Evolutionary conservation across 2,888 invertebrate species (phyloP).

Genomic region (Archaeoteleia sp.): DNA sequence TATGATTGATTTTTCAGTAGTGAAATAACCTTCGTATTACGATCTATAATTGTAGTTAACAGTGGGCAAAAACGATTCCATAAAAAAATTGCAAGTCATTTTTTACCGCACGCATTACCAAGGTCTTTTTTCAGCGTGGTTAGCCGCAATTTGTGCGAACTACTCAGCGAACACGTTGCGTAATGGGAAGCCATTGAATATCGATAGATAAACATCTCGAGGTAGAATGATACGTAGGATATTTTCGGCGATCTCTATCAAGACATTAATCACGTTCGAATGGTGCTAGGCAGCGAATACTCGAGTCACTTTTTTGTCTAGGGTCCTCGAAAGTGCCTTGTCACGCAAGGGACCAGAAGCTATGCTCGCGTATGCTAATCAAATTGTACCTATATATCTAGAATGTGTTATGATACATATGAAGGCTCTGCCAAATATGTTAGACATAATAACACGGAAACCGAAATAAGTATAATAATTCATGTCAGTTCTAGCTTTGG

Average conservation of each 20-base stretch:
- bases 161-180: slow-evolving; percentile 35
- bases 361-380: too few species aligned
- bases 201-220: slow-evolving; percentile 35
- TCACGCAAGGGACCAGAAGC: too few species aligned
- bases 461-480: too few species aligned
- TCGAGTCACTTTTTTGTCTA: too few species aligned
- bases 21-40: slow-evolving; percentile 20
- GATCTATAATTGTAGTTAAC: slow-evolving; percentile 16
- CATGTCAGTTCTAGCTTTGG: too few species aligned
- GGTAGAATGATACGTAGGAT: slow-evolving; percentile 30
- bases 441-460: too few species aligned
- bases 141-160: slow-evolving; percentile 34
- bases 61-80: background rate
- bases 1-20: slow-evolving; percentile 13
- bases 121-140: slow-evolving; percentile 20
- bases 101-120: slow-evolving; percentile 18
- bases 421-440: too few species aligned
- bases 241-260: slow-evolving; percentile 35
- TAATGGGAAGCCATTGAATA: slow-evolving; percentile 34
- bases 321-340: too few species aligned
- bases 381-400: too few species aligned
- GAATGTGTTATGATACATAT: too few species aligned
- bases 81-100: slow-evolving; percentile 8
- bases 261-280: slow-evolving; percentile 36
- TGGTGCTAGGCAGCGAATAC: slow-evolving; percentile 28